Evolutionary conservation across 2,888 invertebrate genomes (phyloP).

Genomic region (Drosophila rubida): DNA sequence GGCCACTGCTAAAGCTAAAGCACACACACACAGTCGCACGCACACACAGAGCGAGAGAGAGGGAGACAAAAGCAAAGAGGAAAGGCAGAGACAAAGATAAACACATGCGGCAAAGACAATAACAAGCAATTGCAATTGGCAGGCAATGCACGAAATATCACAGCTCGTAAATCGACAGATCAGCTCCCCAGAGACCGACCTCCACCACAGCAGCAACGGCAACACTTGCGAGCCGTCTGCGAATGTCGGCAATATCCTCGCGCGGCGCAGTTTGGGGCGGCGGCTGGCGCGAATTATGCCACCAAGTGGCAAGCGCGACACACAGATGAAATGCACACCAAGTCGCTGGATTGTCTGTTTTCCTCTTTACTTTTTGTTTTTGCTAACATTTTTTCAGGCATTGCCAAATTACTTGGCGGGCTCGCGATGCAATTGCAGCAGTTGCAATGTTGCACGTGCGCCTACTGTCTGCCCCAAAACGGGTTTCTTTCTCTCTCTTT

Average conservation of each 20-base stretch:
- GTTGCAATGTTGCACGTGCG: slow-evolving; percentile 66
- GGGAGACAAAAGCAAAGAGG: neutral
- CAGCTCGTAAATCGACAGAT: slow-evolving; percentile 73
- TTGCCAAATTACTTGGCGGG: slow-evolving; percentile 59
- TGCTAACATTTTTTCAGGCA: slow-evolving; percentile 39
- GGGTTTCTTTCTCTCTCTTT: slow-evolving; percentile 52
- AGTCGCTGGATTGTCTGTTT: slow-evolving; percentile 40
- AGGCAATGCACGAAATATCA: slow-evolving; percentile 68
- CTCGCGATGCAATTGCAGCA: slow-evolving; percentile 59
- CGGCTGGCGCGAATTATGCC: slow-evolving; percentile 73
- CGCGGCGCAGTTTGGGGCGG: slow-evolving; percentile 54
- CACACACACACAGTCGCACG: neutral
- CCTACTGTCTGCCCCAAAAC: slow-evolving; percentile 49
- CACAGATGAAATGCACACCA: slow-evolving; percentile 50
- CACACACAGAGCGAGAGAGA: too few species aligned
- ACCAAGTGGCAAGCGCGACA: slow-evolving; percentile 48
- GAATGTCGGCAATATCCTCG: slow-evolving; percentile 45
- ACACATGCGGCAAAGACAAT: slow-evolving; percentile 12
- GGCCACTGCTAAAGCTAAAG: slow-evolving; percentile 5
- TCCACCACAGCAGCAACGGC: slow-evolving; percentile 6
- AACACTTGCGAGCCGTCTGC: slow-evolving; percentile 17
- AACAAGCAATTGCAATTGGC: slow-evolving; percentile 54
- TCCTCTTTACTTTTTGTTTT: slow-evolving; percentile 19
- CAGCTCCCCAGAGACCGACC: slow-evolving; percentile 20
- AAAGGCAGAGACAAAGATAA: slow-evolving; percentile 19